Conservation (phyloP, 35 echinoderm and acorn worm species). For the Apostichopus parvimensis region DNA sequence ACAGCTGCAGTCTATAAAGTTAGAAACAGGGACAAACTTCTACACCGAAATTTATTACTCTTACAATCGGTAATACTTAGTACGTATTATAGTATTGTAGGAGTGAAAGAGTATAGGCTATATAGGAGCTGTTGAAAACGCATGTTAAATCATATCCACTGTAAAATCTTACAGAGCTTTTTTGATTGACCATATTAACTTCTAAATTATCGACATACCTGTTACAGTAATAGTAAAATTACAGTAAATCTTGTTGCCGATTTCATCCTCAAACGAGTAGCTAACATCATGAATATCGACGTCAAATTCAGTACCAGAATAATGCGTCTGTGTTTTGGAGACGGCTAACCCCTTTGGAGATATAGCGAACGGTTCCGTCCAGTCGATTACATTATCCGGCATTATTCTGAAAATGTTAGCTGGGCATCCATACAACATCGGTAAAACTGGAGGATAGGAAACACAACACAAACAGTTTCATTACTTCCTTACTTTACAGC, state of each 20-base stretch:
- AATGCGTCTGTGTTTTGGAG: not conserved
- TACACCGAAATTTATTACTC: too few species aligned
- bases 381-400: not conserved
- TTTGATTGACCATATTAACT: too few species aligned
- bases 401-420: not conserved
- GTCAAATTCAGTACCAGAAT: not conserved
- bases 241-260: not conserved
- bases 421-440: not conserved
- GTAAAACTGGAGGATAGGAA: not conserved
- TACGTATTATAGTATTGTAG: too few species aligned
- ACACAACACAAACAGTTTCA: too few species aligned
- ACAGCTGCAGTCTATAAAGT: too few species aligned
- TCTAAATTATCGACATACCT: not conserved
- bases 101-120: too few species aligned
- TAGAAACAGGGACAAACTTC: too few species aligned
- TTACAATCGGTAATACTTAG: too few species aligned
- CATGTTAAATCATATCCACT: too few species aligned
- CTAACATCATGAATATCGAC: not conserved
- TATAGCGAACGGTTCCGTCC: not conserved
- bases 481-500: too few species aligned
- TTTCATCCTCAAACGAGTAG: slow-evolving; percentile 4
- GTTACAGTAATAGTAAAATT: not conserved
- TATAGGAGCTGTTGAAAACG: too few species aligned
- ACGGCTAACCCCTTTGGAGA: not conserved
- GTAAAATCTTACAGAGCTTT: too few species aligned